Percentiles rank a stretch among this genome's conserved stretches.
Evolutionary conservation across 2,888 invertebrate species (phyloP).

Genomic region (Netelia fuscicornis): DNA sequence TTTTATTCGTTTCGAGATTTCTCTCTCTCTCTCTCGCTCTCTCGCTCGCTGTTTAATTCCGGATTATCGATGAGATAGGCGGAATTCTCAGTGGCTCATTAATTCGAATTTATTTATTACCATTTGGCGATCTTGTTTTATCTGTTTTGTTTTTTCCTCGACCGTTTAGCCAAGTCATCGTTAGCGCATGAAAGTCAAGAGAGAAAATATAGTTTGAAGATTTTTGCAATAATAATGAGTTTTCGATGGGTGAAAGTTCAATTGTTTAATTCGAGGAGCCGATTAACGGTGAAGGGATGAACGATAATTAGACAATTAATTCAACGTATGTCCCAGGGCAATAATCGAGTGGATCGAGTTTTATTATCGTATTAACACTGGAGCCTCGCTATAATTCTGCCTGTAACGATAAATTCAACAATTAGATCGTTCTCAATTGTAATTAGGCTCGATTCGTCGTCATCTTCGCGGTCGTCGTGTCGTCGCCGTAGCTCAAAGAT

Average conservation of each 20-base stretch:
- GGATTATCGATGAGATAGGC: constrained; percentile 62
- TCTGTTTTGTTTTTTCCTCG: constrained; percentile 27
- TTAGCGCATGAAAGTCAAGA: too few relatives aligned
- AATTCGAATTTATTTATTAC: constrained; percentile 62
- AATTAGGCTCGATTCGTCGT: constrained; percentile 78
- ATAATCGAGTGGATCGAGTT: constrained; percentile 73
- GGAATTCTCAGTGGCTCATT: constrained; percentile 61
- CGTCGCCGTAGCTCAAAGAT: constrained; percentile 67
- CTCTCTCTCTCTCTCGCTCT: neutral
- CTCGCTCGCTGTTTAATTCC: constrained; percentile 61
- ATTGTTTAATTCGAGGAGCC: constrained; percentile 42
- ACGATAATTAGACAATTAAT: constrained; percentile 80
- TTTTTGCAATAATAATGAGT: neutral
- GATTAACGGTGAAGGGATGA: constrained; percentile 70
- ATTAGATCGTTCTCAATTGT: constrained; percentile 81
- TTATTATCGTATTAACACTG: constrained; percentile 58
- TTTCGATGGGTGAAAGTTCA: neutral
- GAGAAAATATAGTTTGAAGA: too few relatives aligned
- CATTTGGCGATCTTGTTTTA: constrained; percentile 44
- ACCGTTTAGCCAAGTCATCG: too few relatives aligned
- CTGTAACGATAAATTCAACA: constrained; percentile 80
- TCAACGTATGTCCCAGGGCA: constrained; percentile 77
- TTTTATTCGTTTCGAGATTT: constrained; percentile 41
- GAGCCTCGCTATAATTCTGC: constrained; percentile 42
- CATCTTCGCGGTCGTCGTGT: constrained; percentile 14